Conservation (phyloP, 2,797 vertebrate species). For the Aeoliscus strigatus region DNA sequence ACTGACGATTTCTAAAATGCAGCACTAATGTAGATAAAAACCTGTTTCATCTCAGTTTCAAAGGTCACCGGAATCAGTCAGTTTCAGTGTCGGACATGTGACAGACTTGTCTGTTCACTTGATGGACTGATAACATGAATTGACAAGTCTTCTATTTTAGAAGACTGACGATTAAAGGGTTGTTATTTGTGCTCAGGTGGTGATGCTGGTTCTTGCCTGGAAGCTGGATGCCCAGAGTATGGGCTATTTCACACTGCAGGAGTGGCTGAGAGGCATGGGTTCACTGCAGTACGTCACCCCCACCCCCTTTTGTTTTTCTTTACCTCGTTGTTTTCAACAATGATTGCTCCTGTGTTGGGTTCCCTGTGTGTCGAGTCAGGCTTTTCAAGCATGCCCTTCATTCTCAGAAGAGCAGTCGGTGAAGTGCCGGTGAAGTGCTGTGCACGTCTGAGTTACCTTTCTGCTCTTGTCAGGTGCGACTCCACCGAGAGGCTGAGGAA, state of each 20-base stretch:
- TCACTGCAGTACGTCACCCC: constrained; percentile 88
- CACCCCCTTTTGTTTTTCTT: background rate
- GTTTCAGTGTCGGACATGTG: constrained; percentile 7
- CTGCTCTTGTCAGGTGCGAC: constrained; percentile 85
- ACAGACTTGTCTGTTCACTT: background rate
- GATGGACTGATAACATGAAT: background rate
- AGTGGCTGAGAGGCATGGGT: constrained; percentile 99
- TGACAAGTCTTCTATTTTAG: constrained; percentile 2
- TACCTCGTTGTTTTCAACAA: background rate
- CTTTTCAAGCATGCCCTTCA: background rate
- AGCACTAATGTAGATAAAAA: background rate
- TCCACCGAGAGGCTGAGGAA: constrained; percentile 96
- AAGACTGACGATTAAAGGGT: constrained; percentile 4
- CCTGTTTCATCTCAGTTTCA: background rate
- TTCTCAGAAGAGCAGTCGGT: background rate
- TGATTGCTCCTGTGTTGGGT: background rate
- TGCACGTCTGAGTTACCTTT: constrained; percentile 21
- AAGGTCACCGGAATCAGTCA: constrained; percentile 1
- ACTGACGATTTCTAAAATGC: background rate
- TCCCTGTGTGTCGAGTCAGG: background rate
- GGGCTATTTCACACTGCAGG: constrained; percentile 98
- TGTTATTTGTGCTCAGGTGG: constrained; percentile 79
- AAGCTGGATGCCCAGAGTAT: constrained; percentile 98
- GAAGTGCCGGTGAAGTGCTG: constrained; percentile 2
- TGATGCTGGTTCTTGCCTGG: constrained; percentile 99